Conservation (phyloP, 1,140 invertebrate genomes). For the Solen grandis region DNA sequence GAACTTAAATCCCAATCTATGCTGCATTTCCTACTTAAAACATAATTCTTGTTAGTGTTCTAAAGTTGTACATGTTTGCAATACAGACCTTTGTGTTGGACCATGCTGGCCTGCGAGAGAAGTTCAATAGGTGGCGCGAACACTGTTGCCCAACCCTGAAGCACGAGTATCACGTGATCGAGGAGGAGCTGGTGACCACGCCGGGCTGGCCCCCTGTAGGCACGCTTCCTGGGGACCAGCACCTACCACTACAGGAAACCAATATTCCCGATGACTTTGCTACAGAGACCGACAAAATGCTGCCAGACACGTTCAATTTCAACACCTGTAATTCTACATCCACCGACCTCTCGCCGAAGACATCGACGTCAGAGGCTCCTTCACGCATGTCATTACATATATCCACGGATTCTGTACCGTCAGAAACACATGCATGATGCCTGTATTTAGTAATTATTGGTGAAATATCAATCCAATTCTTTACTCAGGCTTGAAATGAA, state of each 20-base stretch:
- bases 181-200: conserved; percentile 30
- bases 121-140: conserved; percentile 29
- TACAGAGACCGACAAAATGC: conserved; percentile 31
- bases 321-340: conserved; percentile 23
- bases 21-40: too few species aligned
- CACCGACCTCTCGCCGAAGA: too few species aligned
- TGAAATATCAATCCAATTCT: too few species aligned
- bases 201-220: conserved; percentile 36
- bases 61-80: too few species aligned
- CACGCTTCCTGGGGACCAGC: not conserved
- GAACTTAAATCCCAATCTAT: too few species aligned
- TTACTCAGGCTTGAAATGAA: too few species aligned
- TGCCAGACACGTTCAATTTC: not conserved
- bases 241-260: conserved; percentile 1
- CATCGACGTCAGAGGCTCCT: too few species aligned
- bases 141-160: conserved; percentile 39
- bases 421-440: too few species aligned
- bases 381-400: too few species aligned
- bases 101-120: conserved; percentile 27
- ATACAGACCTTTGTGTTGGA: conserved; percentile 53
- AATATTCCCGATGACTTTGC: not conserved
- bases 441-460: too few species aligned
- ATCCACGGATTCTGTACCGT: too few species aligned
- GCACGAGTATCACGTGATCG: conserved; percentile 35
- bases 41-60: too few species aligned